These are phyloP conservation scores for Toxotes jaculatrix DNA, from an alignment of 2,113 vertebrate genomes.

Conservation along the genomic window DNA sequence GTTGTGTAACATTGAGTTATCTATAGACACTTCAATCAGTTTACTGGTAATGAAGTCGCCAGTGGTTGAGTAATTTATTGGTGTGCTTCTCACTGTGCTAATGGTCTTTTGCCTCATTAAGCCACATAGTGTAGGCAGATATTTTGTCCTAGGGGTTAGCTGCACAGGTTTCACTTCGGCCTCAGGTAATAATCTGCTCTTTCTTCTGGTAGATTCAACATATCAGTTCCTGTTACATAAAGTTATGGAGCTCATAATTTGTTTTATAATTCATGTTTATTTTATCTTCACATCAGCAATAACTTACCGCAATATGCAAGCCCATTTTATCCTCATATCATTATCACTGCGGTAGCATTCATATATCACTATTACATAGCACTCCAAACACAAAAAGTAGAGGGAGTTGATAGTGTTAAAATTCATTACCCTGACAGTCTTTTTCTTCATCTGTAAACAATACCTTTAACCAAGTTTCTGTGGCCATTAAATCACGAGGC, in stretches of 20 bases:
- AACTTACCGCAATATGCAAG: constrained; percentile 32
- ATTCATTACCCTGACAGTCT: constrained; percentile 54
- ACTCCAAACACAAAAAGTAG: constrained; percentile 27
- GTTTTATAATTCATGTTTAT: constrained; percentile 50
- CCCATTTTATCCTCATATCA: constrained; percentile 12
- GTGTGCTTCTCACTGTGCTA: constrained; percentile 59
- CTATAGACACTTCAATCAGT: constrained; percentile 67
- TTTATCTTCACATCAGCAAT: constrained; percentile 46
- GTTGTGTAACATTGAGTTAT: constrained; percentile 64
- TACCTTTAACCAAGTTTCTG: constrained; percentile 51
- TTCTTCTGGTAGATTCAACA: constrained; percentile 10
- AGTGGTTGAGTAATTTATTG: constrained; percentile 73
- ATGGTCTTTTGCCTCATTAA: constrained; percentile 75
- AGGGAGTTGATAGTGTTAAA: constrained; percentile 41
- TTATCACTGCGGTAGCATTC: constrained; percentile 13
- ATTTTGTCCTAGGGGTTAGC: constrained; percentile 49
- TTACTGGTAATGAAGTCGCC: constrained; percentile 76
- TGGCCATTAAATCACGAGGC: constrained; percentile 63
- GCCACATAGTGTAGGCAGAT: constrained; percentile 51
- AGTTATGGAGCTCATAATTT: constrained; percentile 48
- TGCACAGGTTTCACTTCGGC: constrained; percentile 26
- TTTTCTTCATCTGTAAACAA: constrained; percentile 71
- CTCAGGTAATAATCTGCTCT: constrained; percentile 56
- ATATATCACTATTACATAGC: constrained; percentile 44
- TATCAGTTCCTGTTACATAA: constrained; percentile 35